Evolutionary conservation across 2,888 invertebrate species (phyloP), one percentile per base, ranked within the genome.

Genomic region (Macrosoma leucophasiata): DNA sequence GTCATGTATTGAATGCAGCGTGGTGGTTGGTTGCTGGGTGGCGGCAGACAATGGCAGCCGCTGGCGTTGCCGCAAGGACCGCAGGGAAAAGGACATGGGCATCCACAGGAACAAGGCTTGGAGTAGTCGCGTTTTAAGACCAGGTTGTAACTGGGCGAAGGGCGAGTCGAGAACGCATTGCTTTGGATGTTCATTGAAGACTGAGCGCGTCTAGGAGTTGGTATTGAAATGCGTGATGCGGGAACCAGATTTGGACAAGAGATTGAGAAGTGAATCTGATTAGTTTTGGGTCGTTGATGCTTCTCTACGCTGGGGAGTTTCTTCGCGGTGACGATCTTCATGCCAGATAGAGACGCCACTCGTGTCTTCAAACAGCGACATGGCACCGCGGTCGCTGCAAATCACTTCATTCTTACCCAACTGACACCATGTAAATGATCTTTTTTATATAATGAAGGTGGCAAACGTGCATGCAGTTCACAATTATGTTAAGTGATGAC

Each of bases 1-100:
- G 70, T 69, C 72, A 77, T 74, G 43, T 68, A 71, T 24, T 76
- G 74, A 3, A 76, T 28, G 42, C 78, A 77, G n/a, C 46, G 52
- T 0, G 78, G 65, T 0, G 74, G 69, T 0, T 50, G 48, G 36
- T 72, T 69, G 40, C 74, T 70, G 0, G 76, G 76, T 0, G 75
- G 74, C 1, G 77, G 78, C 0, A 76, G 56, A 28, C 63, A 66
- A 24, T 50, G 46, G 27, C 65, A 66, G 10, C 66, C 63, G 1
- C 51, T 36, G 3, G 57, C 33, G 25, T 51, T 49, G n/a, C 64
- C 62, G 35, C 54, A 62, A 0, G 64, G 63, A 0, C 60, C 56
- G 29, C 66, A 63, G 0, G 66, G 48, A 10, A 51, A 48, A 1
- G 62, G 62, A 30, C 61, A 61, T 0, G 58, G 49, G 33, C 53